A percentile compares a stretch with the other conserved stretches of the same genome.
phyloP scores from a whole-genome alignment of 2,797 vertebrate genomes.

The Scleropages formosus region DNA sequence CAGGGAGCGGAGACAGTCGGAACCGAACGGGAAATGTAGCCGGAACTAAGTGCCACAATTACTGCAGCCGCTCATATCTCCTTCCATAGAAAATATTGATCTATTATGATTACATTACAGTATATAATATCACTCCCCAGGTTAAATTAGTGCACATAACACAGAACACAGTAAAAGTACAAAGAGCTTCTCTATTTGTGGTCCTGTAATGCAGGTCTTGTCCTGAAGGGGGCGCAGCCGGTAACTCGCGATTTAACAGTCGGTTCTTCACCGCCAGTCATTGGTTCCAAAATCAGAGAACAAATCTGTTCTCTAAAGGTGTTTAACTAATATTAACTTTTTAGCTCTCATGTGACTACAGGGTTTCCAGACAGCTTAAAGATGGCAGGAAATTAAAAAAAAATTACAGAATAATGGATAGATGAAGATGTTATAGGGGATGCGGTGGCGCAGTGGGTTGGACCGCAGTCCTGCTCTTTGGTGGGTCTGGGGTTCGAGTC shows the following conservation, averaged over 20 bases:
- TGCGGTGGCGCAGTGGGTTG: too few species aligned
- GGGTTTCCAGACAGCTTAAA: not conserved
- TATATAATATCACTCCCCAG: not conserved
- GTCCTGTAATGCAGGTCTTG: not conserved
- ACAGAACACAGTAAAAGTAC: not conserved
- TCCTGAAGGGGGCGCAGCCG: conserved; percentile 6
- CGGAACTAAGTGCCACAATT: not conserved
- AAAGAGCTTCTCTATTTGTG: not conserved
- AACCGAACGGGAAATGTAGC: not conserved
- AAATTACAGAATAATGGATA: too few species aligned
- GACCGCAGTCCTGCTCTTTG: too few species aligned
- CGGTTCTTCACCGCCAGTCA: not conserved
- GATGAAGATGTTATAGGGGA: too few species aligned
- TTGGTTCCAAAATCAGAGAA: not conserved
- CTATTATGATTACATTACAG: not conserved
- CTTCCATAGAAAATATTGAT: not conserved
- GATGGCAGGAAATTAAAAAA: too few species aligned
- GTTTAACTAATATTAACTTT: not conserved
- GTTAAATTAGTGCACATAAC: not conserved
- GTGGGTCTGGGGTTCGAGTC: too few species aligned
- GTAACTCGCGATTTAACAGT: not conserved
- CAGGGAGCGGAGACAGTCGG: not conserved
- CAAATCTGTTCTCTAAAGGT: not conserved
- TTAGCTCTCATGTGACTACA: not conserved
- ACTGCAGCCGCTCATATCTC: not conserved